Base-by-base conservation (phyloP, 2,113 vertebrate species). In the Cygnus atratus region DNA sequence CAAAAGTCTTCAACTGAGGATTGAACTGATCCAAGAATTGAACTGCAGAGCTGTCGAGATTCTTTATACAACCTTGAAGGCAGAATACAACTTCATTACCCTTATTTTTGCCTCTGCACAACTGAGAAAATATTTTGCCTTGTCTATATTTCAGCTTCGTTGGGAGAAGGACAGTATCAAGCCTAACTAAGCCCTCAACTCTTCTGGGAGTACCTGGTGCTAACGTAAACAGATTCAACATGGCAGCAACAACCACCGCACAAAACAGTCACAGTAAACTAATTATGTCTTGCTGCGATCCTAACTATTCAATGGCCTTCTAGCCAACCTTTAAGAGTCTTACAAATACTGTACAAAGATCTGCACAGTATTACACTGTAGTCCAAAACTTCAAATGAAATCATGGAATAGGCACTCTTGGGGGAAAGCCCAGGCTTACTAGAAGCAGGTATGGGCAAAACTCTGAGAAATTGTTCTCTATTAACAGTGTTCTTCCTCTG, bases 361-460 rank as follows among this genome's bases (percentile, higher is more conserved):
- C 6, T 12, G 44, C 21, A 29, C 4, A 11, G 54, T 2, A 39
- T 31, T 26, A 21, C 55, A 41, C 2, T 3, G 29, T 0, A 31
- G 7, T 24, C 0, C 0, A 74, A 46, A 33, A 17, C 68, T 59
- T 71, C 39, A 26, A 39, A 37, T 39, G 6, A 4, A 63, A 78
- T 14, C 8, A 67, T 0, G 5, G 44, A 41, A 71, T 29, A 37
- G 43, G n/a, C 31, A n/a, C 29, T 31, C 59, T 3, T 39, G 46
- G 68, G 84, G 54, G 48, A 58, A 84, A 33, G 19, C 24, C n/a
- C 48, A 35, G 58, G 37, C 16, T 76, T 15, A 25, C 11, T n/a
- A 44, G 71, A 70, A 58, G 19, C 33, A 74, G 29, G 13, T 4
- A 26, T 0, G 15, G 28, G n/a, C 59, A 77, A 77, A 90, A 73